Evolutionary conservation across 2,113 vertebrate genomes (phyloP), one percentile per base, ranked within the genome.

Genomic region (Gymnocephalus cernua): DNA sequence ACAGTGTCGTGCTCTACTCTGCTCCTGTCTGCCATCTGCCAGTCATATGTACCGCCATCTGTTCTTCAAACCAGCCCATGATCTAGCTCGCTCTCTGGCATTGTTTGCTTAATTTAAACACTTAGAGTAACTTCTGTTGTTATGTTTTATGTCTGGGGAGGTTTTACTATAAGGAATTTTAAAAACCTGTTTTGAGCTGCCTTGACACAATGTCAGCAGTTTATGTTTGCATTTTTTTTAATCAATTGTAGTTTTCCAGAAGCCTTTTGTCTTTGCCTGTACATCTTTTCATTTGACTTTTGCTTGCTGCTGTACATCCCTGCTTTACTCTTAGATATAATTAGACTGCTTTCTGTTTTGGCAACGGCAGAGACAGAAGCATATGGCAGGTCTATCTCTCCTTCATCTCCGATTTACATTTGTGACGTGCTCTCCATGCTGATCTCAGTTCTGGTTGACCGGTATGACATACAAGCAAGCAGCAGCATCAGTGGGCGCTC

Each of bases 21-120:
- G 53, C 71, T 82, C 66, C 81, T 71, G 25, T 89, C 85, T 78
- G 65, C 88, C 84, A 79, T 87, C 88, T 81, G 67, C 79, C 87
- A 78, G 58, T 93, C 86, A 63, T 83, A 87, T 85, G 82, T 61
- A 63, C 79, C 45, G 5, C 88, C 92, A 92, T 86, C 91, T 92
- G 89, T 74, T 89, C 70, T 58, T 84, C 61, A 72, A 71, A 82
- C 48, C 73, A 67, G 32, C 73, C 76, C 62, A 82, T 77, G 50
- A 88, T 78, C 54, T 45, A 73, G 61, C 72, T 64, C 2, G 15
- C 25, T n/a, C 79, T 2, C 47, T 79, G 25, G 51, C 74, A 47
- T 54, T 23, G 11, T 79, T 78, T 48, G n/a, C 53, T 66, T 65
- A 32, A 77, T 77, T 79, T 72, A 81, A 79, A 82, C 25, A 57